Evolutionary conservation across 2,113 vertebrate genomes (phyloP).

Genomic region (Phodopus roborovskii): DNA sequence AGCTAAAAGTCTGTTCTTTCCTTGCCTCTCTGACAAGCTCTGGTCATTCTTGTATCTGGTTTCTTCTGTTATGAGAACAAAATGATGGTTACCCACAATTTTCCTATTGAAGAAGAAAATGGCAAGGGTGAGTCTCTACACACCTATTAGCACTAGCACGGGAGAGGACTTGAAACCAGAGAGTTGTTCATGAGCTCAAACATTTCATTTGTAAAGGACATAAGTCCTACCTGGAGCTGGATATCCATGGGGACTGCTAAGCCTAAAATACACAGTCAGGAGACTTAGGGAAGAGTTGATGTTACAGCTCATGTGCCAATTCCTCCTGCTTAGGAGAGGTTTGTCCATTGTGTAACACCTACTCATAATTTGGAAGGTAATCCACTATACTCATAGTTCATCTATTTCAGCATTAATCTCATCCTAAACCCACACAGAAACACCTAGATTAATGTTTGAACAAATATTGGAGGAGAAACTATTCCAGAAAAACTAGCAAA

Average conservation of each 20-base stretch:
- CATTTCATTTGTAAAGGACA: not conserved
- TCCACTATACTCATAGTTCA: not conserved
- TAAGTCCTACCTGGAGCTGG: not conserved
- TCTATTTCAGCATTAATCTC: not conserved
- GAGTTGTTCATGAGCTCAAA: too few relatives aligned
- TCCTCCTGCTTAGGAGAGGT: not conserved
- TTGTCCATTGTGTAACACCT: not conserved
- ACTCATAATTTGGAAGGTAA: not conserved
- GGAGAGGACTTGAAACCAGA: not conserved
- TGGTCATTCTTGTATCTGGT: not conserved
- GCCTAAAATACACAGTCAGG: too few relatives aligned
- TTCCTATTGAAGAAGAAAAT: not conserved
- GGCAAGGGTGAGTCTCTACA: not conserved
- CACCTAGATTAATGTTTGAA: not conserved
- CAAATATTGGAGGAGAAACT: not conserved
- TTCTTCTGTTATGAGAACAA: not conserved
- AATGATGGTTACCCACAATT: not conserved
- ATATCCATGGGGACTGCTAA: not conserved
- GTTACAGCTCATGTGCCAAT: not conserved
- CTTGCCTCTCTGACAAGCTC: not conserved
- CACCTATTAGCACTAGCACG: not conserved
- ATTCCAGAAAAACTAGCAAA: not conserved
- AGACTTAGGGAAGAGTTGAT: not conserved
- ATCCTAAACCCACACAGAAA: not conserved
- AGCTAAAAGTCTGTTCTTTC: not conserved